Base-by-base conservation (phyloP, 1,140 invertebrate species). In the Heliconius hermathena region DNA sequence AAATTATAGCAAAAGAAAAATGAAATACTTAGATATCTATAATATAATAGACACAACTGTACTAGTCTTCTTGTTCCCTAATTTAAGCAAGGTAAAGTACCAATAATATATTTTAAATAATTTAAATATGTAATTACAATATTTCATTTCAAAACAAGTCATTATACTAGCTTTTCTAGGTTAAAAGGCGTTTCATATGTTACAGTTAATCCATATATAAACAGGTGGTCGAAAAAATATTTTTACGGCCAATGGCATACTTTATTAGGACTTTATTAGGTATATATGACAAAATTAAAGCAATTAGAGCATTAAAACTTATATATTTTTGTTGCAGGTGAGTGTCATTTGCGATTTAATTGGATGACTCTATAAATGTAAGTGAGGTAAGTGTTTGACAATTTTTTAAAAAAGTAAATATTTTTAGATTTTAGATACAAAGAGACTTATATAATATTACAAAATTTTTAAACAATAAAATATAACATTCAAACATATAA, bases 181-280 rank as follows among this genome's bases (percentile, higher is more conserved):
- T 83, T 82, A 83, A 74, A 74, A 57, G 76, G 33, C 73, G 66
- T 60, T 66, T 26, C 60, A 41, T 33, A 29, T 33, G 76, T 81
- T 80, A 78, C 79, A 71, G 54, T 66, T 36, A 60, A 66, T 11
- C 22, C 22, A 57, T 90, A 85, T 90, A 74, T 90, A 85, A 84
- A 90, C 89, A 92, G 88, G 83, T 92, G 90, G 83, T 77, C n/a
- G 76, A 74, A 60, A 46, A 41, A 36, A 49, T 22, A 13, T 66
- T 29, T 66, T 66, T 74, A 79, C 57, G 57, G 57, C 2, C 60
- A 71, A 71, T 54, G 60, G 57, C 49, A 74, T 60, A n/a, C n/a
- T n/a, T n/a, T n/a, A n/a, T n/a, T n/a, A n/a, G n/a, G n/a, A 54
- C 70, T 60, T 76, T 76, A 73, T 70, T 80, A 80, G 49, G 33